phyloP scores from a whole-genome alignment of 2,113 vertebrate species.

The Sinocyclocheilus anophthalmus region DNA sequence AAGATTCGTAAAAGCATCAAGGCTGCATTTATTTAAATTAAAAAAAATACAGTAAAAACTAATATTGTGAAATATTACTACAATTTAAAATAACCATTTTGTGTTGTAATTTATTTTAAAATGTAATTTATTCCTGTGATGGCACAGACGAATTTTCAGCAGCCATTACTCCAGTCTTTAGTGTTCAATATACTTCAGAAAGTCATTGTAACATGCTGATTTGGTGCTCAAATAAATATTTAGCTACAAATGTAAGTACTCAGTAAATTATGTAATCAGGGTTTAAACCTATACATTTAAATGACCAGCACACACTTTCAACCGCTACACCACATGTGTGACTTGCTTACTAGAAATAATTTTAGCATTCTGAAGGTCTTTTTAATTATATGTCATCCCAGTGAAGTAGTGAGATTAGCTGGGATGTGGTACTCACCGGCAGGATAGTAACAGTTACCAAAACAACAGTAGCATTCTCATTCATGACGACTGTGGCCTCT shows the following conservation, averaged over 20 bases:
- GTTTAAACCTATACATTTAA: background rate
- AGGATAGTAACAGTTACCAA: slow-evolving; percentile 81
- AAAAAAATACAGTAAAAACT: background rate
- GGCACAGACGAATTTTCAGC: too few species aligned
- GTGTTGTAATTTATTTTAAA: too few species aligned
- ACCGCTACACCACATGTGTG: background rate
- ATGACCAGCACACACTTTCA: background rate
- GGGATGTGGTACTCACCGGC: slow-evolving; percentile 71
- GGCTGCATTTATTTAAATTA: background rate
- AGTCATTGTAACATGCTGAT: too few species aligned
- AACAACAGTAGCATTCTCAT: slow-evolving; percentile 74
- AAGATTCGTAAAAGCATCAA: too few species aligned
- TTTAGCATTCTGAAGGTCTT: too few species aligned
- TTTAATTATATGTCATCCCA: background rate
- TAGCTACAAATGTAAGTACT: background rate
- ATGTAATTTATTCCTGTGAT: too few species aligned
- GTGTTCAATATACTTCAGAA: too few species aligned
- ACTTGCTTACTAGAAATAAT: too few species aligned
- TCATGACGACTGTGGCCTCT: slow-evolving; percentile 80
- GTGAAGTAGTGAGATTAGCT: background rate
- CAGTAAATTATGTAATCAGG: background rate
- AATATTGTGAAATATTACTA: background rate
- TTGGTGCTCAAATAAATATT: background rate
- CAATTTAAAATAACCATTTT: too few species aligned
- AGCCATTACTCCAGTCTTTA: too few species aligned